Base-by-base conservation (phyloP, 2,888 invertebrate species). In the Tethea ocularis region DNA sequence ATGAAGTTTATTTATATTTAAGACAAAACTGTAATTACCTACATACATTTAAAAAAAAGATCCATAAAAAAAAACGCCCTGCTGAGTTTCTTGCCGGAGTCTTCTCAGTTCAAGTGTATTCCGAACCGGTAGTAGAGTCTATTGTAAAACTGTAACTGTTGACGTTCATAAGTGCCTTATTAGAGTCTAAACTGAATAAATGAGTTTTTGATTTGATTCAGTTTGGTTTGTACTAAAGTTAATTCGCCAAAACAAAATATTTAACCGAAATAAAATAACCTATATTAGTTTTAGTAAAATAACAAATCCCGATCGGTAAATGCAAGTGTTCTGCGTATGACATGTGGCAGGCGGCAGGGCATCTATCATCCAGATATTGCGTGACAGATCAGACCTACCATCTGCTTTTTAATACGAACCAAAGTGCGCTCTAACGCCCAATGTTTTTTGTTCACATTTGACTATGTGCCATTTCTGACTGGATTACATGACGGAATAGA, bases 301-400 rank as follows among this genome's bases (percentile, higher is more conserved):
- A 63, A 64, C 66, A 61, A 67, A 67, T 66, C 62, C 69, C 69
- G 69, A 74, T 69, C 66, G 63, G 71, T 74, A 70, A 78, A 78
- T 74, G 71, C 68, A 73, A 74, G 74, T 79, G 64, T 74, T 68
- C 67, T 64, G 66, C 59, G 36, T 63, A 70, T 71, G 67, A 72
- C 71, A 71, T 65, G 64, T 77, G 76, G 74, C 61, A 60, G 60
- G 65, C 71, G 72, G 75, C 71, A 74, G 78, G 71, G 79, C 85
- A 88, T 89, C 86, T 76, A 88, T 89, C 88, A 89, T 76, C 62
- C 75, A 67, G 81, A 86, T 85, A 89, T 82, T 82, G 77, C 81
- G 76, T 82, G 71, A 69, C 68, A 67, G 63, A 66, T 74, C 71
- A 63, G 67, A 66, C 65, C 62, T 61, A 64, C 64, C 69, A 66